Conservation (phyloP, 2,888 invertebrate genomes). For the Xanthia togata region DNA sequence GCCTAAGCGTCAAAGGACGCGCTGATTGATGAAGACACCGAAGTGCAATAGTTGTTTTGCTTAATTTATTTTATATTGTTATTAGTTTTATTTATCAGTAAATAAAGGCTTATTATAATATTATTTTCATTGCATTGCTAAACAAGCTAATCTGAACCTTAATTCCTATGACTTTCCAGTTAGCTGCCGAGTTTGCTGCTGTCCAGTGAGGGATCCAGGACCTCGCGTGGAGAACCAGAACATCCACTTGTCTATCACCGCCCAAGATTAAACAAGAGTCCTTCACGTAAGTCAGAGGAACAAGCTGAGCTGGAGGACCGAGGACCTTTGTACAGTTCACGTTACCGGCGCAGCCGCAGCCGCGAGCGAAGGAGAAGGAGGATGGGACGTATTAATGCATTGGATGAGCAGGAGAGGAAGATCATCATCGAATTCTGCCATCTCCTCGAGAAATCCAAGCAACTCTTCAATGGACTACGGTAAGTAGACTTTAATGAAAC, state of each 20-base stretch:
- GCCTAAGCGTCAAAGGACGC: no score
- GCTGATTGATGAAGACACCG: no score
- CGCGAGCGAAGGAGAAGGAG: not conserved
- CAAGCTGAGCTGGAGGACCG: slow-evolving; percentile 3
- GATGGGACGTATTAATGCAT: slow-evolving; percentile 64
- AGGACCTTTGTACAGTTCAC: not conserved
- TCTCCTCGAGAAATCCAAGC: slow-evolving; percentile 98
- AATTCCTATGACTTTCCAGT: not conserved
- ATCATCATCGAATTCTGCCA: slow-evolving; percentile 99
- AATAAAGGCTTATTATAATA: no score
- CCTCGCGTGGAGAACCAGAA: no score
- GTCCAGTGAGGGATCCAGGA: no score
- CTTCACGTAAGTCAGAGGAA: not conserved
- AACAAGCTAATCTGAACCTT: not conserved
- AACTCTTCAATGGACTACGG: slow-evolving; percentile 98
- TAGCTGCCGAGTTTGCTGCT: not conserved
- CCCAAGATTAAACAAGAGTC: not conserved
- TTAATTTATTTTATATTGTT: no score
- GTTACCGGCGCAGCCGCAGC: not conserved
- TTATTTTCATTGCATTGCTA: not conserved
- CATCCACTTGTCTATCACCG: not conserved
- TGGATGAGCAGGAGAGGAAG: slow-evolving; percentile 90
- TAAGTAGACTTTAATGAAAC: slow-evolving; percentile 75
- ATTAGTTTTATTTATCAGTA: no score
- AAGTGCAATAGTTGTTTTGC: no score